Conservation (phyloP, 2,888 invertebrate species). For the Linnaemya vulpina region DNA sequence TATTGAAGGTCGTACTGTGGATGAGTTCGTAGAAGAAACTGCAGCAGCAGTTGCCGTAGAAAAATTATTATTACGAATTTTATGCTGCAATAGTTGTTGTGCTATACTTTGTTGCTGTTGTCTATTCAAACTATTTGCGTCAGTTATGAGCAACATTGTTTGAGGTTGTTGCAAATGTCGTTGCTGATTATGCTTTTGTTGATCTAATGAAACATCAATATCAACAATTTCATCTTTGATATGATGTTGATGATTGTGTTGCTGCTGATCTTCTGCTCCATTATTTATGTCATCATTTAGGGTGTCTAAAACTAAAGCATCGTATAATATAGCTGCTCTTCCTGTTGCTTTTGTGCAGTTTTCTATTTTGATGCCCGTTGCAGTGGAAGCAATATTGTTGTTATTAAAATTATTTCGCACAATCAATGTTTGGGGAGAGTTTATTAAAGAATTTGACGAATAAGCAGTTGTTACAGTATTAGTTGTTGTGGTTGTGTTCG, state of each 20-base stretch:
- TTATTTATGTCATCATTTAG: slow-evolving; percentile 77
- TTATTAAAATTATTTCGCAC: slow-evolving; percentile 61
- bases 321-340: slow-evolving; percentile 80
- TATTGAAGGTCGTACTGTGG: slow-evolving; percentile 77
- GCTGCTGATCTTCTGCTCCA: slow-evolving; percentile 72
- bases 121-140: slow-evolving; percentile 78
- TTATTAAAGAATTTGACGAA: slow-evolving; percentile 70
- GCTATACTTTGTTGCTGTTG: slow-evolving; percentile 75
- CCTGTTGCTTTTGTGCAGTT: slow-evolving; percentile 76
- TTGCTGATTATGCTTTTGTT: slow-evolving; percentile 9
- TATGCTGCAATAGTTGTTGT: slow-evolving; percentile 73
- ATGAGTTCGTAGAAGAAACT: slow-evolving; percentile 59
- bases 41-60: slow-evolving; percentile 42
- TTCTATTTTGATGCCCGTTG: slow-evolving; percentile 59
- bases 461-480: slow-evolving; percentile 56
- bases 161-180: slow-evolving; percentile 71
- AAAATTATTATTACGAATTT: slow-evolving; percentile 70
- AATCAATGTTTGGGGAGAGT: slow-evolving; percentile 69
- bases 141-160: slow-evolving; percentile 80
- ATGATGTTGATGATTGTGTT: background rate
- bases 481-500: slow-evolving; percentile 52
- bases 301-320: slow-evolving; percentile 81
- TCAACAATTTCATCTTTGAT: slow-evolving; percentile 53
- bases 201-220: slow-evolving; percentile 26
- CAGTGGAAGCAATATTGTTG: slow-evolving; percentile 38